Conservation (phyloP, 1,140 invertebrate genomes). For the Caenorhabditis brenneri region DNA sequence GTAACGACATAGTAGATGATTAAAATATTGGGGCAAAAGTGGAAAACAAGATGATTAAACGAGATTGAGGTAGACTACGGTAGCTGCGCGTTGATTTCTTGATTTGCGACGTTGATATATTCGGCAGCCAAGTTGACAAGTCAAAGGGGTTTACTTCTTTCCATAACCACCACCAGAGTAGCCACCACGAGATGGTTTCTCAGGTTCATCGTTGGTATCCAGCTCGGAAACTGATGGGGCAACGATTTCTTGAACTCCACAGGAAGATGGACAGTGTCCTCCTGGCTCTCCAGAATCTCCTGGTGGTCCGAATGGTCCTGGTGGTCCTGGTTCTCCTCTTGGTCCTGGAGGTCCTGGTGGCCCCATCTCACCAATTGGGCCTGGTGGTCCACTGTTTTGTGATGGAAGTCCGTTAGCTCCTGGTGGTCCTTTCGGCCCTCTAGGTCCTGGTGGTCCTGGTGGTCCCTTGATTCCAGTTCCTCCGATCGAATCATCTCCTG, state of each 20-base stretch:
- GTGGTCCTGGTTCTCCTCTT: constrained; percentile 58
- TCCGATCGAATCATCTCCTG: constrained; percentile 60
- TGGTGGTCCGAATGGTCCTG: constrained; percentile 57
- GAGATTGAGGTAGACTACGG: constrained; percentile 16
- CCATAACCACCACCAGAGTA: constrained; percentile 48
- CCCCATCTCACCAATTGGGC: constrained; percentile 55
- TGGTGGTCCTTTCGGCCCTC: constrained; percentile 62
- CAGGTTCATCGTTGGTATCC: constrained; percentile 59
- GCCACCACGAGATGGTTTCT: constrained; percentile 2
- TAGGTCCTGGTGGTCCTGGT: constrained; percentile 62
- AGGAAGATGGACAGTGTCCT: constrained; percentile 69
- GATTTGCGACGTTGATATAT: neutral
- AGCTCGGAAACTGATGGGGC: constrained; percentile 67
- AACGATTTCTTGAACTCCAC: constrained; percentile 70
- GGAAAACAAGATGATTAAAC: constrained; percentile 35
- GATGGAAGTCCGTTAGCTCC: constrained; percentile 62
- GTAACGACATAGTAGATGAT: constrained; percentile 42
- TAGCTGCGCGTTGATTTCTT: constrained; percentile 16
- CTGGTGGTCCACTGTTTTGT: constrained; percentile 56
- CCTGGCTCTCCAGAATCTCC: constrained; percentile 64
- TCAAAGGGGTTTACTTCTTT: constrained; percentile 30
- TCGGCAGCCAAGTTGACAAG: neutral
- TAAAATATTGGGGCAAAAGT: constrained; percentile 5
- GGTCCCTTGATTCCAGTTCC: constrained; percentile 60
- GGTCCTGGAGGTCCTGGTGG: constrained; percentile 63